phyloP scores from a whole-genome alignment of 30 jellyfish, hydroid and myxozoan genomes.

The Sanderia malayensis region DNA sequence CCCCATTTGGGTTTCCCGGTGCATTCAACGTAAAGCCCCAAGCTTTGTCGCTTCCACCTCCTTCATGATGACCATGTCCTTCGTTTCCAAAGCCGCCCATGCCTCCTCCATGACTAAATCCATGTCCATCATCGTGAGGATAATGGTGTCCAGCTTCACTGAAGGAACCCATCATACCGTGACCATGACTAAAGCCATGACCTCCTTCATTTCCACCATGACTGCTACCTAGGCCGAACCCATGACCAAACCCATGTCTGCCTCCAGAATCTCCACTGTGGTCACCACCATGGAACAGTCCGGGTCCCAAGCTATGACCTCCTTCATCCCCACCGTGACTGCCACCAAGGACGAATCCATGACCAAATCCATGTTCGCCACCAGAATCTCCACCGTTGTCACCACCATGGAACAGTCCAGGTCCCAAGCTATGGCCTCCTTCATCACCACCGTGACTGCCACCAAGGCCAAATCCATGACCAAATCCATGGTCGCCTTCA shows the following conservation, averaged over 20 bases:
- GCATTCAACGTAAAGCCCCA: too few species aligned
- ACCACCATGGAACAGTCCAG: conserved; percentile 23
- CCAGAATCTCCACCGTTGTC: conserved; percentile 51
- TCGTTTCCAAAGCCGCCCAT: conserved; percentile 16
- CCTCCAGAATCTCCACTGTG: conserved; percentile 1
- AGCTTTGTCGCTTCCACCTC: too few species aligned
- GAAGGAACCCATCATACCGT: conserved; percentile 17
- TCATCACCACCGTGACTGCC: conserved; percentile 28
- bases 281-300: conserved; percentile 21
- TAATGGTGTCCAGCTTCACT: not conserved
- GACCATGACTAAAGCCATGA: conserved; percentile 20
- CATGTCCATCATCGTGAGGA: conserved; percentile 30
- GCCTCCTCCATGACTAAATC: conserved; percentile 6
- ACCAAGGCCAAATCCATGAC: conserved; percentile 25
- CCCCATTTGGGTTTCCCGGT: too few species aligned
- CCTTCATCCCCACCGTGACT: conserved; percentile 15
- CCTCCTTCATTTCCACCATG: conserved; percentile 56
- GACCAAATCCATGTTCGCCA: conserved; percentile 14
- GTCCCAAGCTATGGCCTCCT: conserved; percentile 20
- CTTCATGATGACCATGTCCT: conserved; percentile 17
- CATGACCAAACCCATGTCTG: conserved; percentile 14
- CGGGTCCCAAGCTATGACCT: too few species aligned
- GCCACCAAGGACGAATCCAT: conserved; percentile 14
- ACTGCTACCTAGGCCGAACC: conserved; percentile 34
- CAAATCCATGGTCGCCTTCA: conserved; percentile 13